phyloP scores from a whole-genome alignment of 2,113 vertebrate genomes.

The Chrysochloris asiatica region DNA sequence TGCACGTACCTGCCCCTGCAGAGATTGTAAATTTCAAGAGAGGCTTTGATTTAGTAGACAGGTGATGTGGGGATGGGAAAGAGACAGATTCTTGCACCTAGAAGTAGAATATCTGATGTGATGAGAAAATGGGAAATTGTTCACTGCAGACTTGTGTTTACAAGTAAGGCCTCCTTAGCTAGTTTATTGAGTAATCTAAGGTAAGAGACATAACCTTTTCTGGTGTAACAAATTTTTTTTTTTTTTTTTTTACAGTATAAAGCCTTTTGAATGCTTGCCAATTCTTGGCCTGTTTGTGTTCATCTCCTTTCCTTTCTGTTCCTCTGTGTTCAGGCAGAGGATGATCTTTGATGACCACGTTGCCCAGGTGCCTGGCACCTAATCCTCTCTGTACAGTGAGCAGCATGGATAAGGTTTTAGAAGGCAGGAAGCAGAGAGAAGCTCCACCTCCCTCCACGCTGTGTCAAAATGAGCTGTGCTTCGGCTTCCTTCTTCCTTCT shows the following conservation, averaged over 20 bases:
- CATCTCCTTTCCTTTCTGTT: neutral
- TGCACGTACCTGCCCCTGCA: neutral
- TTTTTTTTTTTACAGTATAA: neutral
- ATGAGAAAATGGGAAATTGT: neutral
- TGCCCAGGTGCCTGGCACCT: neutral
- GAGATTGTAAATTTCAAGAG: neutral
- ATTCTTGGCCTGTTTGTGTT: neutral
- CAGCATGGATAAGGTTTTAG: neutral
- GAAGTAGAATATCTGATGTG: neutral
- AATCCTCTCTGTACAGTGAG: neutral
- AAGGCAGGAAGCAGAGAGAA: neutral
- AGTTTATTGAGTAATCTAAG: neutral
- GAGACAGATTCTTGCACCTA: neutral
- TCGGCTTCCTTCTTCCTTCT: neutral
- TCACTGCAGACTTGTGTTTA: neutral
- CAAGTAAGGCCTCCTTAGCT: neutral
- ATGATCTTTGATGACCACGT: neutral
- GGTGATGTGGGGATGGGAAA: neutral
- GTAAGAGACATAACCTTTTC: neutral
- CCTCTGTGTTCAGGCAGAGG: neutral
- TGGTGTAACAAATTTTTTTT: neutral
- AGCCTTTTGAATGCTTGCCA: neutral
- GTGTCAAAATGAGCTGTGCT: rapidly evolving
- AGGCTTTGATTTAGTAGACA: neutral
- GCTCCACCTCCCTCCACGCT: neutral